Evolutionary conservation across 2,888 invertebrate genomes (phyloP), one percentile per base, ranked within the genome.

Genomic region (Byasa hedistus): DNA sequence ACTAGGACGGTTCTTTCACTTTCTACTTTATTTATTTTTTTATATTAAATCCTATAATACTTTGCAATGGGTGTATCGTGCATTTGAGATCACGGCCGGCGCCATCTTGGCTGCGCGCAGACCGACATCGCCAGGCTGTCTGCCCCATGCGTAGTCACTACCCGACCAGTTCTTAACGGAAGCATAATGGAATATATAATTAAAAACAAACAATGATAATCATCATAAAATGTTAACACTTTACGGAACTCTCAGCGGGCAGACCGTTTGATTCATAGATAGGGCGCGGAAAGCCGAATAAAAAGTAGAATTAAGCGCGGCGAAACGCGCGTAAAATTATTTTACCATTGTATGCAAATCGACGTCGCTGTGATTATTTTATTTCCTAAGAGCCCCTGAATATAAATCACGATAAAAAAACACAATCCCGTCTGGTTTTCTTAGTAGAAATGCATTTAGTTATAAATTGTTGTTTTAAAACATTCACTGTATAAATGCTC

Each of bases 281-380:
- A 91, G 87, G 87, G 83, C 84, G 84, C 85, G 83, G 85, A 88
- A 89, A 85, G 82, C 84, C 84, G 84, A 87, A 91, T 88, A 91
- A 91, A 91, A 91, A 90, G 88, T 87, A 90, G 83, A 91, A 89
- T 89, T 89, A 90, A 91, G 82, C 89, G 87, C 89, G 86, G 86
- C 87, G 88, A 89, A 90, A 91, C 90, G 88, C 91, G 91, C 91
- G 91, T 91, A 91, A 91, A 91, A 91, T 91, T 91, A 91, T 91
- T 91, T 91, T 91, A 89, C 91, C 91, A 91, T 91, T 91, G 91
- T 91, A 91, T 91, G 91, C 91, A 91, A 91, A 91, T 91, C 85
- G 76, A 84, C 81, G 83, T 82, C 78, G 86, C 84, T 79, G 90
- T 91, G 91, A 91, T 91, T 91, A 91, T 91, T 91, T 91, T 91